These are phyloP conservation scores for Polydrusus pterygomalis DNA, from an alignment of 2,888 invertebrate species.

Conservation along the genomic window DNA sequence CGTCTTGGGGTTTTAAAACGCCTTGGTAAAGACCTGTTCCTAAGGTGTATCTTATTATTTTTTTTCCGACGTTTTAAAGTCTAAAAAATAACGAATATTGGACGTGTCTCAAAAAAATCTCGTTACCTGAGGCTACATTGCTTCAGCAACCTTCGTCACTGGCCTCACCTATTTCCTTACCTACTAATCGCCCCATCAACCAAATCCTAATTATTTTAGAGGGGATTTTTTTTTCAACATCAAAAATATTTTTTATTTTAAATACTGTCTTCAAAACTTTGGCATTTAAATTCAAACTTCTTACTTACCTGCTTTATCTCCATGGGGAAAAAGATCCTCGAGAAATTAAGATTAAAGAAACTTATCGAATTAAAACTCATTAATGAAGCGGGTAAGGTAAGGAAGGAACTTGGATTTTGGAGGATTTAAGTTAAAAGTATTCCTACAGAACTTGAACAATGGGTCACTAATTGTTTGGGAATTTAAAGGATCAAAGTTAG, in stretches of 20 bases:
- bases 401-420: slow-evolving; percentile 2
- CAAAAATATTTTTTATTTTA: neutral
- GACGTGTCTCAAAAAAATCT: too few relatives aligned
- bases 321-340: neutral
- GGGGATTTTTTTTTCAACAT: neutral
- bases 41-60: too few relatives aligned
- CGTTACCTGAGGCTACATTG: too few relatives aligned
- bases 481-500: slow-evolving; percentile 16
- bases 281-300: slow-evolving; percentile 1
- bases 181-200: too few relatives aligned
- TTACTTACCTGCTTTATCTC: slow-evolving; percentile 12
- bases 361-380: slow-evolving; percentile 23
- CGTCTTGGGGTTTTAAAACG: too few relatives aligned
- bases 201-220: too few relatives aligned
- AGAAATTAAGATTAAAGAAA: slow-evolving; percentile 16
- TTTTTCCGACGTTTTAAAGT: too few relatives aligned
- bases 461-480: slow-evolving; percentile 18
- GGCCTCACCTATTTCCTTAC: too few relatives aligned
- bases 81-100: too few relatives aligned
- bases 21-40: too few relatives aligned
- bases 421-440: slow-evolving; percentile 17
- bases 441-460: slow-evolving; percentile 12
- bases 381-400: slow-evolving; percentile 13
- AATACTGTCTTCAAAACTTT: neutral
- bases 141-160: too few relatives aligned